Conservation (phyloP, 2,888 invertebrate species). For the Athalia rosae region DNA sequence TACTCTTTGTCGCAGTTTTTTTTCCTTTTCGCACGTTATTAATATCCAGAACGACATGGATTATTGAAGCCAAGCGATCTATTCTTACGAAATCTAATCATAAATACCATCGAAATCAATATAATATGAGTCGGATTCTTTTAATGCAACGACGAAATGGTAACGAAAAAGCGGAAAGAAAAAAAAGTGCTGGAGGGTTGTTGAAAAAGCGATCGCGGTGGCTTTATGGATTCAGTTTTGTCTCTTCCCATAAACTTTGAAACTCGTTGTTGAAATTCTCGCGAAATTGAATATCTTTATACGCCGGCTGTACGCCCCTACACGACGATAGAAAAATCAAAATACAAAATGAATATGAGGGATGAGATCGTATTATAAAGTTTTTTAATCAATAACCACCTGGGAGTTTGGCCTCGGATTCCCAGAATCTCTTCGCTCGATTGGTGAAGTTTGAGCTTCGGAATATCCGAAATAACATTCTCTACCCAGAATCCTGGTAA, state of each 20-base stretch:
- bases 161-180: no score
- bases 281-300: constrained; percentile 67
- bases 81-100: no score
- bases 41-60: not conserved
- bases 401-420: constrained; percentile 19
- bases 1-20: constrained; percentile 28
- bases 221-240: constrained; percentile 51
- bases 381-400: constrained; percentile 68
- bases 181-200: no score
- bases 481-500: no score
- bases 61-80: no score
- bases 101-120: no score
- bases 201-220: constrained; percentile 58
- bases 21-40: not conserved
- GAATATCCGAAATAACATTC: not conserved
- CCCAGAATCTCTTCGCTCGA: not conserved
- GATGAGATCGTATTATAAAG: constrained; percentile 67
- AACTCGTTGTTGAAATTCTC: constrained; percentile 55
- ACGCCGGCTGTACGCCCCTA: constrained; percentile 38
- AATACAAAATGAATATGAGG: constrained; percentile 65
- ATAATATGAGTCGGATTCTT: not conserved
- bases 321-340: constrained; percentile 61
- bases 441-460: not conserved
- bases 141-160: not conserved
- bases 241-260: constrained; percentile 58